These are phyloP conservation scores for Plumapathes pennacea DNA, from an alignment of 92 coral and sea anemone species.

Conservation along the genomic window DNA sequence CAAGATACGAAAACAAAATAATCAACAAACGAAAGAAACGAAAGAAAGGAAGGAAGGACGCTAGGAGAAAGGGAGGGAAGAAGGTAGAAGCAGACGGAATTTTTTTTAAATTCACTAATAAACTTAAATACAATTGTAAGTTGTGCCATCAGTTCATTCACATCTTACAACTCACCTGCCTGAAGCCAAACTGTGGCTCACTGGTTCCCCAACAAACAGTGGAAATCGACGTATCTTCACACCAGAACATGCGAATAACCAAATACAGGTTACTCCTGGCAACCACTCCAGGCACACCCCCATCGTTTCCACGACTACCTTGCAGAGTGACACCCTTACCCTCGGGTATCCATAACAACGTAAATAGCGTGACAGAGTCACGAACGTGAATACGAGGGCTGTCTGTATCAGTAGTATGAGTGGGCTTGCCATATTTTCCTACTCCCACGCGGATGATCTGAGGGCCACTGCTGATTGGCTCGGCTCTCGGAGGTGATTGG, in stretches of 20 bases:
- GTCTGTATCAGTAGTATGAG: neutral
- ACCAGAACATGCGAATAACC: constrained; percentile 97
- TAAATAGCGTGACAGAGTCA: constrained; percentile 58
- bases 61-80: too few species aligned
- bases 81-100: too few species aligned
- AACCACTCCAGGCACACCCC: constrained; percentile 29
- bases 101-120: too few species aligned
- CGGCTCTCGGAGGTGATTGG: neutral
- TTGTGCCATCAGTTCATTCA: too few species aligned
- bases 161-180: constrained; percentile 77
- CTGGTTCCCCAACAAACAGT: constrained; percentile 77
- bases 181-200: constrained; percentile 82
- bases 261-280: constrained; percentile 71
- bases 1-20: too few species aligned
- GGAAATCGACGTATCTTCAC: constrained; percentile 85
- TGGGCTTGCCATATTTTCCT: neutral
- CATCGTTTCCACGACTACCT: constrained; percentile 26
- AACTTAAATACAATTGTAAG: too few species aligned
- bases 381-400: constrained; percentile 4
- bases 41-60: too few species aligned
- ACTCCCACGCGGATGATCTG: neutral
- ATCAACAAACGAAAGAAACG: too few species aligned
- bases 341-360: constrained; percentile 93
- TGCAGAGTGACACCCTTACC: constrained; percentile 68
- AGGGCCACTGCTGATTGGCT: neutral